phyloP scores from a whole-genome alignment of 1,140 invertebrate genomes.

The Nasonia longicornis region DNA sequence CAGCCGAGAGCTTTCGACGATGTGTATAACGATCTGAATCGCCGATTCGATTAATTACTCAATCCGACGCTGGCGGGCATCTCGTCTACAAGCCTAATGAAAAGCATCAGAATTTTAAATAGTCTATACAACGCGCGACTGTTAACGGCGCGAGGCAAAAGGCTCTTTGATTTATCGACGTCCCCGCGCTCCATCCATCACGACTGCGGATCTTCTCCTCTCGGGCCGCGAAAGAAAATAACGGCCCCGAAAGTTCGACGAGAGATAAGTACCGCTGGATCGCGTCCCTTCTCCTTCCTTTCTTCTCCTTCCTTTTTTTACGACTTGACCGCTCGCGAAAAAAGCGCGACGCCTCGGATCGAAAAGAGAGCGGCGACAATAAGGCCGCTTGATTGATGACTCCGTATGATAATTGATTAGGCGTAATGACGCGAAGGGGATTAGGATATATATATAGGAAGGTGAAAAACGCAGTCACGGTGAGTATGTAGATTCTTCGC shows the following conservation, averaged over 20 bases:
- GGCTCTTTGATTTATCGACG: slow-evolving; percentile 30
- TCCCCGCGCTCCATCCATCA: slow-evolving; percentile 13
- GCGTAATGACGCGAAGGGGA: background rate
- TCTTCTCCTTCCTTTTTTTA: background rate
- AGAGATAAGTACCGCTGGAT: slow-evolving; percentile 18
- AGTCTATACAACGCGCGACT: background rate
- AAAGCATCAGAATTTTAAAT: slow-evolving; percentile 21
- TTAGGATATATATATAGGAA: background rate
- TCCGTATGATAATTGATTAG: slow-evolving; percentile 8
- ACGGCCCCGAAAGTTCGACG: background rate
- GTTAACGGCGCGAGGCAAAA: background rate
- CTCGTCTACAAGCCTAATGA: background rate
- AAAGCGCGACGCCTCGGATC: background rate
- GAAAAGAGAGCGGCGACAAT: background rate
- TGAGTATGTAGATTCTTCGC: background rate
- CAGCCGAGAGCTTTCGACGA: background rate
- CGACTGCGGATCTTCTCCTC: slow-evolving; percentile 5
- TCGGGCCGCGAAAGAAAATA: slow-evolving; percentile 3
- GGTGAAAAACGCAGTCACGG: background rate
- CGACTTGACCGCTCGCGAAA: background rate
- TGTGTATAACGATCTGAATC: no score
- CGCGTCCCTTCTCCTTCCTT: background rate
- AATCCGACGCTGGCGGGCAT: no score
- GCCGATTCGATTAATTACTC: background rate
- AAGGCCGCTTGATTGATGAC: slow-evolving; percentile 12